Conservation (phyloP, 2,113 vertebrate genomes). For the Arvicanthis niloticus region DNA sequence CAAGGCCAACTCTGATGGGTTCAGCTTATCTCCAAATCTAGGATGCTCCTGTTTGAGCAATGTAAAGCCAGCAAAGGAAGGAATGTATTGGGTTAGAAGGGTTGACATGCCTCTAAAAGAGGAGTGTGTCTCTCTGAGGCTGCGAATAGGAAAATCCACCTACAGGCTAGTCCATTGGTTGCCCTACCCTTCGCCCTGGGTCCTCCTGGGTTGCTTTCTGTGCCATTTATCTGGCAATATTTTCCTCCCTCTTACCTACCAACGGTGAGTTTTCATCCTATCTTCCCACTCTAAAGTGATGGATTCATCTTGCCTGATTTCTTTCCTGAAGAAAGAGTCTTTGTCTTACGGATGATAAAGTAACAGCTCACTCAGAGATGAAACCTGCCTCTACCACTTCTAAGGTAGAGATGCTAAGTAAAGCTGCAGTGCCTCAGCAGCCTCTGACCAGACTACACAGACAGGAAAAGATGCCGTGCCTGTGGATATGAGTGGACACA, state of each 20-base stretch:
- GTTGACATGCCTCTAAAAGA: not conserved
- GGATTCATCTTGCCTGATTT: not conserved
- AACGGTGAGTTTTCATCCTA: rapidly evolving
- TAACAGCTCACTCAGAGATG: not conserved
- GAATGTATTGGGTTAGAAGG: rapidly evolving
- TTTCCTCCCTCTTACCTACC: not conserved
- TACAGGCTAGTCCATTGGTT: rapidly evolving
- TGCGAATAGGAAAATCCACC: not conserved
- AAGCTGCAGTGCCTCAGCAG: not conserved
- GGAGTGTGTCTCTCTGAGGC: not conserved
- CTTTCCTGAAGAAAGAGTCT: not conserved
- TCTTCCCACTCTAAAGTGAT: not conserved
- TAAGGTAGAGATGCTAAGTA: conserved; percentile 46
- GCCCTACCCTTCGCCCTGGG: rapidly evolving
- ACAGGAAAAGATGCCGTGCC: not conserved
- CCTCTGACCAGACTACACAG: not conserved
- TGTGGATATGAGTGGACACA: not conserved
- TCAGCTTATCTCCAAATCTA: no score
- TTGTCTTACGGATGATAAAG: not conserved
- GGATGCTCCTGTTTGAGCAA: not conserved
- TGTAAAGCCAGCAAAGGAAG: rapidly evolving
- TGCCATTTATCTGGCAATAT: not conserved
- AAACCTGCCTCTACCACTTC: not conserved
- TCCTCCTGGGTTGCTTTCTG: rapidly evolving
- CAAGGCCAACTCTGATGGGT: not conserved